phyloP scores from a whole-genome alignment of 2,113 vertebrate genomes.

The Rafetus swinhoei region DNA sequence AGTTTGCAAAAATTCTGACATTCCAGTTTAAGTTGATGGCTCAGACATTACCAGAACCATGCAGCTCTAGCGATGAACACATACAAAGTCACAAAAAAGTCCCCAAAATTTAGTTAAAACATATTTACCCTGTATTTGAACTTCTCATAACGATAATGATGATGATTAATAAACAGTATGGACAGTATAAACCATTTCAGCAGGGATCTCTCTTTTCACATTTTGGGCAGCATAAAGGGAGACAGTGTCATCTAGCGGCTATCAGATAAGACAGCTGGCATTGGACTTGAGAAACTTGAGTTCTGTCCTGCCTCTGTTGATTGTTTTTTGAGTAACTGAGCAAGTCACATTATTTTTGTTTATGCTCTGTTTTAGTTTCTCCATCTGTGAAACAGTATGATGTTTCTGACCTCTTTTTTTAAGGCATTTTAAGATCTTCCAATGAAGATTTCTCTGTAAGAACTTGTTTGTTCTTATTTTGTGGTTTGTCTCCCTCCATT shows the following conservation, averaged over 20 bases:
- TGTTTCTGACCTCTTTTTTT: neutral
- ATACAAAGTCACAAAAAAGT: neutral
- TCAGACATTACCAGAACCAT: neutral
- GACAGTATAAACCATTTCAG: neutral
- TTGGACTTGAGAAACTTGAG: neutral
- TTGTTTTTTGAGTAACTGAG: conserved; percentile 17
- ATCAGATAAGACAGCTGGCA: neutral
- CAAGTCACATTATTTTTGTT: neutral
- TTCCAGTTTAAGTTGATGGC: conserved; percentile 26
- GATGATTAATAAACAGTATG: neutral
- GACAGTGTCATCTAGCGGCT: neutral
- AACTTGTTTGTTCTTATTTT: neutral
- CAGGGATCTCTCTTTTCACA: neutral
- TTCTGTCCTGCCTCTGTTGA: neutral
- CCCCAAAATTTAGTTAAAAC: neutral
- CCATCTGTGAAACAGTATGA: neutral
- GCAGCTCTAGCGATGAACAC: neutral
- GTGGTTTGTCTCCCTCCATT: neutral
- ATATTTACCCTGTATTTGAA: neutral
- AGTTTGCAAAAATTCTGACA: conserved; percentile 48
- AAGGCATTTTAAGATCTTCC: neutral
- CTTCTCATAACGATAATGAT: neutral
- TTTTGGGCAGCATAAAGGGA: neutral
- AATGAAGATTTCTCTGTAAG: neutral
- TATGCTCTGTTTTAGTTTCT: rapidly evolving